Evolutionary conservation across 2,113 vertebrate species (phyloP).

Genomic region (Muntiacus muntjak): DNA sequence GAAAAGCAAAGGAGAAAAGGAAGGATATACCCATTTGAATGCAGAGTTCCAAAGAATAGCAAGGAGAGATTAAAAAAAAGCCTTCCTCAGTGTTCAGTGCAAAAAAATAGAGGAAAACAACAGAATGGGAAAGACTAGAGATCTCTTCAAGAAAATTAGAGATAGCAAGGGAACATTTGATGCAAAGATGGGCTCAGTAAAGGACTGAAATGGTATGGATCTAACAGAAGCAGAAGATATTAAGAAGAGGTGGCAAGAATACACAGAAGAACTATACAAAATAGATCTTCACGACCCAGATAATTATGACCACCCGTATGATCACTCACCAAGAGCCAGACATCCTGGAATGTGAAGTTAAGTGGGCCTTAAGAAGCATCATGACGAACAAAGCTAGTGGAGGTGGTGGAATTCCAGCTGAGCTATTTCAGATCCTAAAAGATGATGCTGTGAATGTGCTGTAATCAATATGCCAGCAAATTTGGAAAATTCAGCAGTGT

Average conservation of each 20-base stretch:
- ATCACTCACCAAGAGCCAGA: background rate
- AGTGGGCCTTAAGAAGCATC: background rate
- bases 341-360: background rate
- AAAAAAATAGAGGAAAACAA: background rate
- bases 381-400: background rate
- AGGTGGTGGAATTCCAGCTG: background rate
- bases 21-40: background rate
- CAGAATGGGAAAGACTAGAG: background rate
- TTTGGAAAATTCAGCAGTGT: background rate
- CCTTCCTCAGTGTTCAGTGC: background rate
- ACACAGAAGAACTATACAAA: background rate
- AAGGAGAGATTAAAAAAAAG: background rate
- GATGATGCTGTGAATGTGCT: background rate
- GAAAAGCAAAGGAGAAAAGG: background rate
- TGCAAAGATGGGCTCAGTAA: background rate
- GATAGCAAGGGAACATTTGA: background rate
- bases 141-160: background rate
- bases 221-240: background rate
- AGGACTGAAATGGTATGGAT: background rate
- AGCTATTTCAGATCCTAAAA: background rate
- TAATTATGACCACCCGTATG: background rate
- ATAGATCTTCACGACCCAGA: accelerated
- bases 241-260: background rate
- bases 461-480: background rate
- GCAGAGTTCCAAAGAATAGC: background rate